These are phyloP conservation scores for Phymastichus coffea DNA, from an alignment of 1,140 invertebrate genomes.

Conservation along the genomic window DNA sequence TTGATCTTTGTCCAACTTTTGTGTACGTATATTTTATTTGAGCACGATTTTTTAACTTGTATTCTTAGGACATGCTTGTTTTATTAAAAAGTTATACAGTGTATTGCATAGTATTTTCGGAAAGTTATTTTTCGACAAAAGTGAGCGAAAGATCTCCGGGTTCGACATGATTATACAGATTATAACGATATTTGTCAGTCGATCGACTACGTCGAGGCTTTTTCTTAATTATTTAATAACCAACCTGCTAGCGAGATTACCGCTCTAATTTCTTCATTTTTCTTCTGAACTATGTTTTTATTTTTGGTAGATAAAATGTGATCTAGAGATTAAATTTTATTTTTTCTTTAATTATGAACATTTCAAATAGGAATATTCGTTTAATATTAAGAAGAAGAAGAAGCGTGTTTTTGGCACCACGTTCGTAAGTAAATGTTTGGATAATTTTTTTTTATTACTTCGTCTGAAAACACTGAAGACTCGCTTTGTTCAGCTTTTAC, in stretches of 20 bases:
- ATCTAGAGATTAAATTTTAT: constrained; percentile 21
- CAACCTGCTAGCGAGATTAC: not conserved
- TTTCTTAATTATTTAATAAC: constrained; percentile 3
- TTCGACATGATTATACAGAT: constrained; percentile 5
- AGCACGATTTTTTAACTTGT: not conserved
- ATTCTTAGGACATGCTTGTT: no score
- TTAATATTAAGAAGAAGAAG: constrained; percentile 9
- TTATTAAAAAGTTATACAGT: not conserved
- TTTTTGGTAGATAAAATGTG: not conserved
- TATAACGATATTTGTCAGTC: constrained; percentile 19
- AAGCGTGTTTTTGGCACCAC: constrained; percentile 24
- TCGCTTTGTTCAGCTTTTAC: not conserved
- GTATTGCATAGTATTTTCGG: not conserved
- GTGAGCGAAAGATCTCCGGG: not conserved
- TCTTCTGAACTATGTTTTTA: not conserved
- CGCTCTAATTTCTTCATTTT: not conserved
- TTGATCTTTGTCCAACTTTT: not conserved
- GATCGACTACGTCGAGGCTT: constrained; percentile 15
- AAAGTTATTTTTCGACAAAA: not conserved
- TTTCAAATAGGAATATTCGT: constrained; percentile 24
- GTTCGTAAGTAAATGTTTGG: not conserved
- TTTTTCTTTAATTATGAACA: constrained; percentile 12
- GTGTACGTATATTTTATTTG: not conserved
- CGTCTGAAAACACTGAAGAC: not conserved
- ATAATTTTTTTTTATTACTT: constrained; percentile 15